A percentile compares a stretch with the other conserved stretches of the same genome.
Conservation (phyloP, 2,113 vertebrate genomes). For the Prinia subflava region DNA sequence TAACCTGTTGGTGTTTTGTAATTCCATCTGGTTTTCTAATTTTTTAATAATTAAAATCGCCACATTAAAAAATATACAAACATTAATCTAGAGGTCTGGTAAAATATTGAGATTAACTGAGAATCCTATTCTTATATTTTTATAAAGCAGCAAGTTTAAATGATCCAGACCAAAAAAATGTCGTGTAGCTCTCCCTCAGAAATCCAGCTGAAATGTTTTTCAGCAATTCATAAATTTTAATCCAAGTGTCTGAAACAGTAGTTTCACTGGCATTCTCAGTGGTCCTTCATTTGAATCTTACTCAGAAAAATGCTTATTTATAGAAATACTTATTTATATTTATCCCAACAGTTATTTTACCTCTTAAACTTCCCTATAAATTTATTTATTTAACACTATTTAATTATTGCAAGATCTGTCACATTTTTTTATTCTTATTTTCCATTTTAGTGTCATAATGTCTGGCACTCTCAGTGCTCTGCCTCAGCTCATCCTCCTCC, state of each 20-base stretch:
- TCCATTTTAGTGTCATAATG: background rate
- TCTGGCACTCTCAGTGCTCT: background rate
- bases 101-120: background rate
- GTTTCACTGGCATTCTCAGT: background rate
- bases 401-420: background rate
- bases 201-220: background rate
- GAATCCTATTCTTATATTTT: background rate
- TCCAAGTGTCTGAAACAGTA: background rate
- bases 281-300: background rate
- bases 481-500: background rate
- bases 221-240: background rate
- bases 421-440: background rate
- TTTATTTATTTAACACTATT: background rate
- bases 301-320: slow-evolving; percentile 2
- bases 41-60: slow-evolving; percentile 55
- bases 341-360: background rate
- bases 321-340: background rate
- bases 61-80: slow-evolving; percentile 56
- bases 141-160: background rate
- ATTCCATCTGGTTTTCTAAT: slow-evolving; percentile 56
- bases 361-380: background rate
- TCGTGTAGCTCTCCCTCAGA: background rate
- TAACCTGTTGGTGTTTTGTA: slow-evolving; percentile 52
- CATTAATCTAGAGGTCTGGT: slow-evolving; percentile 21
- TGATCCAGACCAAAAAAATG: background rate